Percentiles rank a stretch among this genome's conserved stretches.
These are phyloP conservation scores for Alligator mississippiensis DNA, from an alignment of 2,113 vertebrate species.

Conservation along the genomic window DNA sequence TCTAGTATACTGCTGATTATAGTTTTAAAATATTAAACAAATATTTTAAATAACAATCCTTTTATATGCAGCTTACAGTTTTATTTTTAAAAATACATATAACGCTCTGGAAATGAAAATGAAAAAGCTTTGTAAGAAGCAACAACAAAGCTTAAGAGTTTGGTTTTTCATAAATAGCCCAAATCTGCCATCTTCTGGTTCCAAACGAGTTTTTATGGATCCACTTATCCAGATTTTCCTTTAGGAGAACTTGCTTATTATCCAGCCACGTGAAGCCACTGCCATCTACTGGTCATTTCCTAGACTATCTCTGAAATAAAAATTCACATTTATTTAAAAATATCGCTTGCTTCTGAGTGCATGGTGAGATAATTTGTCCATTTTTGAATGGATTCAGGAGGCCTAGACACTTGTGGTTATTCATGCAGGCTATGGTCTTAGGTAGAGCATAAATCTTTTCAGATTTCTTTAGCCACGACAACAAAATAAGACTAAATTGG, in stretches of 20 bases:
- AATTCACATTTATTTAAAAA: constrained; percentile 30
- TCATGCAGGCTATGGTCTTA: background rate
- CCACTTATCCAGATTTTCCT: background rate
- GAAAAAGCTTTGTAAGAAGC: constrained; percentile 66
- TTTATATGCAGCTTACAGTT: constrained; percentile 57
- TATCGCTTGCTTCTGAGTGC: constrained; percentile 46
- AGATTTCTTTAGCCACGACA: background rate
- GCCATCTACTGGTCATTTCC: constrained; percentile 75
- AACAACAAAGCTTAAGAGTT: background rate
- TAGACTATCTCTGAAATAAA: background rate
- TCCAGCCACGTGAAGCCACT: constrained; percentile 65
- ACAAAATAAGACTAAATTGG: background rate
- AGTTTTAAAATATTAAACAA: constrained; percentile 73
- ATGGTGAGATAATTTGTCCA: constrained; percentile 38
- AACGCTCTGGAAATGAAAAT: constrained; percentile 65
- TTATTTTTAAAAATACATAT: constrained; percentile 30
- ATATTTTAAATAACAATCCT: constrained; percentile 68
- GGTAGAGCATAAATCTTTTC: background rate
- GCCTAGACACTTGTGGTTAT: background rate
- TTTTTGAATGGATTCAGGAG: constrained; percentile 49
- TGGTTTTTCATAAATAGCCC: constrained; percentile 65
- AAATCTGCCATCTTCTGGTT: constrained; percentile 81
- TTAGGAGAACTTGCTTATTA: background rate
- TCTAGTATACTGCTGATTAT: constrained; percentile 47
- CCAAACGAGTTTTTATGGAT: background rate